Percentiles rank a stretch among this genome's conserved stretches.
These are phyloP conservation scores for Nymphicus hollandicus DNA, from an alignment of 2,113 vertebrate genomes.

Conservation along the genomic window DNA sequence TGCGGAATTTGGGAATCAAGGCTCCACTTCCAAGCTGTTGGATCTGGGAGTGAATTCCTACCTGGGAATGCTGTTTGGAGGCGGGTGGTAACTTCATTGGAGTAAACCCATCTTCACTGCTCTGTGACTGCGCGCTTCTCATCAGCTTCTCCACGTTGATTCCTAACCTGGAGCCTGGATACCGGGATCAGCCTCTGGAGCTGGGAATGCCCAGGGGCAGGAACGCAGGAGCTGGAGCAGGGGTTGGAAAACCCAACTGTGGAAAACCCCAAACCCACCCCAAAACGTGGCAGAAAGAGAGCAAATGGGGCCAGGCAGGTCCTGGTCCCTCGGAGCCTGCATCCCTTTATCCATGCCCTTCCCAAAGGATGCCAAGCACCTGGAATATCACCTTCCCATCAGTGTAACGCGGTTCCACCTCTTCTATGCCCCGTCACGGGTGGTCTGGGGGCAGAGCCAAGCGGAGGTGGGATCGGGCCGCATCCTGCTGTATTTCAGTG, in stretches of 20 bases:
- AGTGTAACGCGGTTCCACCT: accelerated
- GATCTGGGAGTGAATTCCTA: background rate
- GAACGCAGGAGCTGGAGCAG: background rate
- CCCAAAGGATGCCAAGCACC: background rate
- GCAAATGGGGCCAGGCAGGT: background rate
- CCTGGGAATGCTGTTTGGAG: background rate
- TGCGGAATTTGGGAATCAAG: background rate
- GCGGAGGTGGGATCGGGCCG: background rate
- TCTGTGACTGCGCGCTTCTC: background rate
- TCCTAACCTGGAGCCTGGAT: background rate
- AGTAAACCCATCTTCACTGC: background rate
- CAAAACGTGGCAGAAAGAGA: background rate
- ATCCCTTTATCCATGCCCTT: background rate
- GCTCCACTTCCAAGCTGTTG: background rate
- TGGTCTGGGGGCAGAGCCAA: background rate
- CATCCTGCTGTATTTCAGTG: background rate
- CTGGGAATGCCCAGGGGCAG: background rate
- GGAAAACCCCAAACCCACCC: background rate
- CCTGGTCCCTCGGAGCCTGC: background rate
- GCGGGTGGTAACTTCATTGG: background rate
- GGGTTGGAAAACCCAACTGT: background rate
- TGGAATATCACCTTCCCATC: background rate
- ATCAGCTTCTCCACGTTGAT: background rate
- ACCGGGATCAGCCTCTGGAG: background rate
- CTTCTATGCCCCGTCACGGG: background rate